Evolutionary conservation across 2,888 invertebrate genomes (phyloP).

Genomic region (Netelia inedita): DNA sequence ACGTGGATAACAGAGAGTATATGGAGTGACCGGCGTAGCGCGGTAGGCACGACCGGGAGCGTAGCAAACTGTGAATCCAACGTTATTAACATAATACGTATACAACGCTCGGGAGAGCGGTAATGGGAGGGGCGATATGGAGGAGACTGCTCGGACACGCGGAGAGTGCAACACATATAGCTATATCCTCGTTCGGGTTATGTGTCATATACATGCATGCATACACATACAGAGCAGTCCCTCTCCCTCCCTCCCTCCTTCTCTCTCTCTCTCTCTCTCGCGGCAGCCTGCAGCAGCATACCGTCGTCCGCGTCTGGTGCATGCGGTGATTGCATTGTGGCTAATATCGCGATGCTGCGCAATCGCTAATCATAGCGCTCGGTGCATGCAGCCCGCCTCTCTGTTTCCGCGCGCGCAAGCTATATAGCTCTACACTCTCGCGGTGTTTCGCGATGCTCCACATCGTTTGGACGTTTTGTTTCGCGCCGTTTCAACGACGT

Average conservation of each 20-base stretch:
- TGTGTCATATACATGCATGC: slow-evolving; percentile 4
- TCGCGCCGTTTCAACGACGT: too few species aligned
- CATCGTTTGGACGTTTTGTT: slow-evolving; percentile 34
- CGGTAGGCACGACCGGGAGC: slow-evolving; percentile 67
- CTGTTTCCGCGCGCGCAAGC: slow-evolving; percentile 13
- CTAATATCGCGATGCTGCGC: slow-evolving; percentile 79
- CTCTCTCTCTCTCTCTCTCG: slow-evolving; percentile 13
- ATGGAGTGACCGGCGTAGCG: slow-evolving; percentile 26
- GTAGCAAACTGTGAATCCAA: slow-evolving; percentile 72
- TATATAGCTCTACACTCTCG: slow-evolving; percentile 21
- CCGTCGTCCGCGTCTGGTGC: slow-evolving; percentile 59
- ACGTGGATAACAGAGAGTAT: slow-evolving; percentile 50
- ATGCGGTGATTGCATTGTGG: slow-evolving; percentile 75
- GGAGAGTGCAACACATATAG: slow-evolving; percentile 46
- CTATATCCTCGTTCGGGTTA: slow-evolving; percentile 53
- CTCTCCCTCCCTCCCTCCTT: background rate
- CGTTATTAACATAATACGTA: slow-evolving; percentile 74
- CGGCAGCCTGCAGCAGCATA: slow-evolving; percentile 35
- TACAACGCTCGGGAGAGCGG: slow-evolving; percentile 60
- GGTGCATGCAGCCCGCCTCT: slow-evolving; percentile 30
- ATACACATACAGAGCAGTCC: slow-evolving; percentile 2
- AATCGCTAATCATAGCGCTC: slow-evolving; percentile 77
- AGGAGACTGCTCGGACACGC: slow-evolving; percentile 57
- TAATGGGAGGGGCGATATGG: slow-evolving; percentile 34
- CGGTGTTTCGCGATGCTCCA: slow-evolving; percentile 34